phyloP scores from a whole-genome alignment of 2,113 vertebrate species.

The Burhinus bistriatus region DNA sequence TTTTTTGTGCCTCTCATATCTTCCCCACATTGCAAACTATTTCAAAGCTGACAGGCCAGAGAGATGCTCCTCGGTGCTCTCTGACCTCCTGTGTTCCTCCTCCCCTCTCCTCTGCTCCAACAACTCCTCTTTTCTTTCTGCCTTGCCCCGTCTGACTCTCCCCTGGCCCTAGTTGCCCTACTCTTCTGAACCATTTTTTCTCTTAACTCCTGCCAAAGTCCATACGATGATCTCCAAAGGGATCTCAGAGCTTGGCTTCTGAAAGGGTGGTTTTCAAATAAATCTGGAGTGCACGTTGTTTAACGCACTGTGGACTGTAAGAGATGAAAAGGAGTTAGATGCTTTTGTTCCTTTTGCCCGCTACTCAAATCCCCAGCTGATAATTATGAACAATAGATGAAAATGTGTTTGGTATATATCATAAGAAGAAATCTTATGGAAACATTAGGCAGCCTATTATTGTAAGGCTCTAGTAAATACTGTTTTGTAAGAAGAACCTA shows the following conservation, averaged over 20 bases:
- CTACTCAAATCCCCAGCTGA: background rate
- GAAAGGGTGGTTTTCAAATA: background rate
- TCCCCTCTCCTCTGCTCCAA: background rate
- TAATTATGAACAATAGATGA: slow-evolving; percentile 21
- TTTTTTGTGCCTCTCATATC: background rate
- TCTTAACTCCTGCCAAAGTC: background rate
- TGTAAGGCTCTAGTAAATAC: slow-evolving; percentile 49
- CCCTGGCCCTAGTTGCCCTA: background rate
- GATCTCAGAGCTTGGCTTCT: background rate
- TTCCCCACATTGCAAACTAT: background rate
- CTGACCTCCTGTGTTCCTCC: background rate
- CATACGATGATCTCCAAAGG: background rate
- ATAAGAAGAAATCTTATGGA: slow-evolving; percentile 25
- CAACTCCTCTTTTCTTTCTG: background rate
- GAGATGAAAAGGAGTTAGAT: background rate
- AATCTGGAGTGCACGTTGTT: background rate
- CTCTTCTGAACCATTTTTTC: background rate
- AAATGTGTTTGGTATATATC: slow-evolving; percentile 47
- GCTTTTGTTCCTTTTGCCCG: background rate
- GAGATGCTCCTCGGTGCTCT: background rate
- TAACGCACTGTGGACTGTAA: background rate
- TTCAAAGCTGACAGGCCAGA: background rate
- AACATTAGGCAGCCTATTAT: slow-evolving; percentile 44
- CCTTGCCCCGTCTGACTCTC: background rate
- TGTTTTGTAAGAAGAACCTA: slow-evolving; percentile 40